Evolutionary conservation across 2,888 invertebrate species (phyloP), one percentile per base, ranked within the genome.

Genomic region (Plagodis pulveraria): DNA sequence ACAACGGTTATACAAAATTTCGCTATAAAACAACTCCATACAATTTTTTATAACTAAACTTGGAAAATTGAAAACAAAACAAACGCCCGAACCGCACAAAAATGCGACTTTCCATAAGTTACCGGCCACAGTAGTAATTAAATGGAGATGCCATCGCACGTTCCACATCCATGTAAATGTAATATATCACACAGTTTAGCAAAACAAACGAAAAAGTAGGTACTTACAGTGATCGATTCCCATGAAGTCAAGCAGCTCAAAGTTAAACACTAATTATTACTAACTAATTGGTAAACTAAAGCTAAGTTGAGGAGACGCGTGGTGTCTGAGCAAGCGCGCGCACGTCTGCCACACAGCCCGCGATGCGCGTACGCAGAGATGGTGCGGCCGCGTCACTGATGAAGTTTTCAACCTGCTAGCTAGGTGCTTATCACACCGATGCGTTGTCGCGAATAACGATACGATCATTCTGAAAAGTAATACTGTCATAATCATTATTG

Each of bases 371-470:
- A 56, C 64, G 63, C 64, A 57, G 50, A 10, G 10, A 32, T 12
- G 56, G 71, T 67, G 42, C 50, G 67, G 70, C 69, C 68, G 67
- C 74, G 48, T 71, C 72, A 69, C 73, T 54, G 46, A 52, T 48
- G 57, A 50, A 77, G 75, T 77, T 84, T 80, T 86, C 87, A 82
- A 86, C 82, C 79, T 77, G 76, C 74, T 71, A 72, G 73, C 64
- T 52, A 72, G 73, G 64, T 52, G 66, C 64, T 73, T 63, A 67
- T 85, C 72, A 87, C 86, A 88, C 86, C 77, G 81, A 59, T 61
- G 32, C 50, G 58, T 60, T 48, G 12, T 6, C 49, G 58, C 71
- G 73, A 73, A 71, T 48, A 11, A 32, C 41, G 47, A 51, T 50
- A 47, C 43, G 32, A 6, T 10, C 40, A 11, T 55, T 51, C 50